A percentile compares a stretch with the other conserved stretches of the same genome.
Evolutionary conservation across 2,113 vertebrate genomes (phyloP).

Genomic region (Struthidea cinerea): DNA sequence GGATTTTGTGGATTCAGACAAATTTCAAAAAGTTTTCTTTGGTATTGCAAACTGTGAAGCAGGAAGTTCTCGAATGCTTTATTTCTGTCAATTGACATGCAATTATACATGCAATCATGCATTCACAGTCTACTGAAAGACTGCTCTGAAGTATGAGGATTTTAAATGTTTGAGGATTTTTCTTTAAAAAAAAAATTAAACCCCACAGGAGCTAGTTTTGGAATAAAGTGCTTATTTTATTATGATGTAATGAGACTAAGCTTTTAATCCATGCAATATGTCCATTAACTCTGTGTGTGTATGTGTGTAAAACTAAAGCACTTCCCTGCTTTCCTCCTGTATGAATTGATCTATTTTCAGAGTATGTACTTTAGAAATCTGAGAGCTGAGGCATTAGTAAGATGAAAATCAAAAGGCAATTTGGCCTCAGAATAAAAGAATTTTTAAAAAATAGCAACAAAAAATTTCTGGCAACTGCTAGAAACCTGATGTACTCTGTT

Average conservation of each 20-base stretch:
- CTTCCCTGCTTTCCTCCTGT: constrained; percentile 4
- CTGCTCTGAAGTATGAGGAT: not conserved
- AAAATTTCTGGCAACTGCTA: not conserved
- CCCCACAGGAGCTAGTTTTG: not conserved
- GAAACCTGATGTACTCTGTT: not conserved
- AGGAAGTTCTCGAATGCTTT: not conserved
- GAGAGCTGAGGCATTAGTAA: not conserved
- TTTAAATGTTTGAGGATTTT: not conserved
- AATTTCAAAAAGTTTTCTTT: not conserved
- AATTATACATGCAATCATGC: not conserved
- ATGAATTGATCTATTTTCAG: not conserved
- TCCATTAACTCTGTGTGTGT: constrained; percentile 30
- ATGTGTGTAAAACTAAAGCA: constrained; percentile 34
- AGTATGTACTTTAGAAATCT: not conserved
- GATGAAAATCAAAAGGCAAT: not conserved
- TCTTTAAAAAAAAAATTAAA: not conserved
- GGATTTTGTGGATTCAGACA: not conserved
- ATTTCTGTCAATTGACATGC: not conserved
- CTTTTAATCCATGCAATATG: constrained; percentile 23
- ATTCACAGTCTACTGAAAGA: not conserved
- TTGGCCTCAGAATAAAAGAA: not conserved
- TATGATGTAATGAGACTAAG: constrained; percentile 30
- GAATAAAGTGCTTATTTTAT: constrained; percentile 28
- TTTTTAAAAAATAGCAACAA: not conserved
- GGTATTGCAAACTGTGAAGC: not conserved